Evolutionary conservation across 1,140 invertebrate species (phyloP), one percentile per base, ranked within the genome.

Genomic region (Scaptomyza montana): DNA sequence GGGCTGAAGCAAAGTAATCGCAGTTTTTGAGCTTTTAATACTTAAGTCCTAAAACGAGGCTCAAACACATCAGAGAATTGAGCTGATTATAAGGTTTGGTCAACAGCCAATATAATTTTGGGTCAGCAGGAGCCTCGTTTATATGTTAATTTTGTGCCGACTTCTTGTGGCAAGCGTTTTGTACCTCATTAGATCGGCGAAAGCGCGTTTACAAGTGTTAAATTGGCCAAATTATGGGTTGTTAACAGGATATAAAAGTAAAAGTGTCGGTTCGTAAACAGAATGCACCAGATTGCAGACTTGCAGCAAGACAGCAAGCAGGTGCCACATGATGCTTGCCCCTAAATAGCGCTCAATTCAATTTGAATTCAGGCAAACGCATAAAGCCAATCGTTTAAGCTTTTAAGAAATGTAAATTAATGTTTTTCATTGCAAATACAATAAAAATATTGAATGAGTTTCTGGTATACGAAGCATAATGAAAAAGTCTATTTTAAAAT

Each of bases 191-290:
- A 89, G 84, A 89, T 73, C 84, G 77, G 84, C 84, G 84, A 89
- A 89, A 89, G 84, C 84, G 84, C 84, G 74, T 89, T 89, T 89
- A 89, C 84, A 89, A 89, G 84, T 89, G 84, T 89, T 89, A 89
- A 89, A 89, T 89, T 89, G 84, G 69, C 74, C 84, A 89, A 89
- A 89, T 89, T 89, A 77, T 36, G 69, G 84, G 84, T 89, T 87
- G 82, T 87, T 87, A 87, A 87, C 82, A 87, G 82, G 82, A 87
- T 87, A 87, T 82, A 87, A 87, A 87, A 89, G 85, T 89, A 89
- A 89, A 89, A 89, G 84, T 89, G 84, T 84, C 79, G 47, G 61
- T 39, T n/a, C 7, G 16, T 21, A n/a, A 46, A 28, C 25, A 13
- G 19, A 45, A 61, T 51, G 28, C 45, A 62, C 7, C 47, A 59